Evolutionary conservation across 2,113 vertebrate genomes (phyloP).

Genomic region (Cercocebus atys): DNA sequence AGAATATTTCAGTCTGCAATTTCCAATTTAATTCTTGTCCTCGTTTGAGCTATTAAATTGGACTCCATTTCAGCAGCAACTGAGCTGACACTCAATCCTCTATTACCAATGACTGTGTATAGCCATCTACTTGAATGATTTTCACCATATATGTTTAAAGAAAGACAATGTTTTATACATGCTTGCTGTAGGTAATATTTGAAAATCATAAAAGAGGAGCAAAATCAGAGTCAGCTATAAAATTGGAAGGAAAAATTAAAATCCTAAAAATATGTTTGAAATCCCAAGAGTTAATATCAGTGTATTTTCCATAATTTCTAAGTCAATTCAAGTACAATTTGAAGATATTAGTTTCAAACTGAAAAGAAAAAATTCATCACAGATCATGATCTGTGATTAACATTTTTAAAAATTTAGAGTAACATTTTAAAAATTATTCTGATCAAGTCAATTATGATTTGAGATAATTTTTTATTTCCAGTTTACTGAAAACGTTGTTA

Average conservation of each 20-base stretch:
- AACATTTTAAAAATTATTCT: not conserved
- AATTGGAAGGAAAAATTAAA: constrained; percentile 49
- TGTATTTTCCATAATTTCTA: constrained; percentile 58
- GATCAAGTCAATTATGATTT: not conserved
- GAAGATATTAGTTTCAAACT: constrained; percentile 59
- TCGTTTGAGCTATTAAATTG: constrained; percentile 66
- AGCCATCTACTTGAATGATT: constrained; percentile 62
- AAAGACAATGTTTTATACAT: constrained; percentile 44
- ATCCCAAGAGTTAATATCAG: constrained; percentile 33
- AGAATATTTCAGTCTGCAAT: constrained; percentile 53
- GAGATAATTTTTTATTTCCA: not conserved
- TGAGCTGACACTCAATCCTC: not conserved
- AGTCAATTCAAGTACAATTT: constrained; percentile 65
- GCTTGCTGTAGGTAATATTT: constrained; percentile 64
- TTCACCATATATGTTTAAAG: constrained; percentile 39
- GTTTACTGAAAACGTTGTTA: not conserved
- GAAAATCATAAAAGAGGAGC: constrained; percentile 58
- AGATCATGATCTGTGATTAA: not conserved
- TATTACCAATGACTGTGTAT: not conserved
- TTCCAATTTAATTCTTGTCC: constrained; percentile 70
- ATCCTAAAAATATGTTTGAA: constrained; percentile 65
- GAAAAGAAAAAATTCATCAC: not conserved
- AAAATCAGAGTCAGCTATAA: constrained; percentile 61
- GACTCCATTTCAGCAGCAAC: constrained; percentile 50
- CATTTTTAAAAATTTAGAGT: not conserved